phyloP scores from a whole-genome alignment of 2,113 vertebrate genomes.

The Cervus canadensis region DNA sequence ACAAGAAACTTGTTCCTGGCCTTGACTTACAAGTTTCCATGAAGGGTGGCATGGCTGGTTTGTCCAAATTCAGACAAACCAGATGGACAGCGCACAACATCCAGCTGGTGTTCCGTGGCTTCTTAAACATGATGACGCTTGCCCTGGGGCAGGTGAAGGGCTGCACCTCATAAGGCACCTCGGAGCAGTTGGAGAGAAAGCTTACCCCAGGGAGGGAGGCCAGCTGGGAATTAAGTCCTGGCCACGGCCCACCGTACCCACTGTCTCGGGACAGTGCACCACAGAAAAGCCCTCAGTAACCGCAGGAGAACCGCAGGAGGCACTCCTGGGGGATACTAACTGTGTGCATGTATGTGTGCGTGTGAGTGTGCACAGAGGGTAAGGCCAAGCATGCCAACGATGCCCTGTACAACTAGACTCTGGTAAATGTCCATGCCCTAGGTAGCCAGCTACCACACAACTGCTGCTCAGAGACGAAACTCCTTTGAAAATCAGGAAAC shows the following conservation, averaged over 20 bases:
- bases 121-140: not conserved
- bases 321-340: not conserved
- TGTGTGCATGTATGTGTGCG: not conserved
- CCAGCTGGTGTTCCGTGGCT: not conserved
- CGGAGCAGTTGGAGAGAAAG: constrained; percentile 21
- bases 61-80: not conserved
- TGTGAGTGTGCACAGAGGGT: not conserved
- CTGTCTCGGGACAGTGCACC: not conserved
- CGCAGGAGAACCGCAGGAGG: not conserved
- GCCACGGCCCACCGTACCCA: not conserved
- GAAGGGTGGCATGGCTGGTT: not conserved
- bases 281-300: not conserved
- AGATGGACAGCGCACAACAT: not conserved
- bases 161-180: constrained; percentile 55
- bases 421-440: not conserved
- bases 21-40: not conserved
- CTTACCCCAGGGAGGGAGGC: not conserved
- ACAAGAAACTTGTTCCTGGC: not conserved
- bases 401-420: not conserved
- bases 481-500: constrained; percentile 53
- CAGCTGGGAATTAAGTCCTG: not conserved
- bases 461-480: constrained; percentile 44
- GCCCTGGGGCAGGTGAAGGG: not conserved
- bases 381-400: not conserved
- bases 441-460: not conserved